A percentile compares a stretch with the other conserved stretches of the same genome.
These are phyloP conservation scores for Willowsia nigromaculata DNA, from an alignment of 2,888 invertebrate species.

Conservation along the genomic window DNA sequence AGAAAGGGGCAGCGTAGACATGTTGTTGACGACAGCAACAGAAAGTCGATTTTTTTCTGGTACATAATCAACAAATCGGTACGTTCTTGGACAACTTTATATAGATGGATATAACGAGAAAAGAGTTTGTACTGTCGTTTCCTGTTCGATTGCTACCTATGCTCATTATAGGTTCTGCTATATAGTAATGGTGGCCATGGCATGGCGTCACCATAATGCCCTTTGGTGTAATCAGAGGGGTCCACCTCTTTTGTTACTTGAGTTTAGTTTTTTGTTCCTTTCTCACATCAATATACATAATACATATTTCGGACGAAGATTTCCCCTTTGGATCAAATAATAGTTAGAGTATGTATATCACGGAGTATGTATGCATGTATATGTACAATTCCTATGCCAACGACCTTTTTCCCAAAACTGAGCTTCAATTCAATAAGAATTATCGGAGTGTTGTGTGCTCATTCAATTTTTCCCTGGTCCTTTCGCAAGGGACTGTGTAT, in stretches of 20 bases:
- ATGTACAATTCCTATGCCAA: not conserved
- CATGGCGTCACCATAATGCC: not conserved
- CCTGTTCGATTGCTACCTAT: not conserved
- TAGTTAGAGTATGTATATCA: not conserved
- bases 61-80: conserved; percentile 61
- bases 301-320: not conserved
- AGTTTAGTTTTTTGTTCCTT: not conserved
- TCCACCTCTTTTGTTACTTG: not conserved
- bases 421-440: conserved; percentile 40
- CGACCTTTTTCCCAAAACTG: not conserved
- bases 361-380: not conserved
- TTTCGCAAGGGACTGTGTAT: conserved; percentile 27
- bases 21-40: conserved; percentile 28
- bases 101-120: not conserved
- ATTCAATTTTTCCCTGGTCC: not conserved
- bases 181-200: no score
- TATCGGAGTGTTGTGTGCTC: not conserved
- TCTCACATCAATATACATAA: not conserved
- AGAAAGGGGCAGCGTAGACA: conserved; percentile 17
- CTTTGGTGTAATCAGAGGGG: conserved; percentile 8
- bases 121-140: not conserved
- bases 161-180: not conserved
- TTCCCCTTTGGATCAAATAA: not conserved
- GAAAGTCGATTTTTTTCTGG: not conserved
- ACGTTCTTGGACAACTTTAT: not conserved